Evolutionary conservation across 2,797 vertebrate genomes (phyloP), one percentile per base, ranked within the genome.

Genomic region (Helicolenus hilgendorfi): DNA sequence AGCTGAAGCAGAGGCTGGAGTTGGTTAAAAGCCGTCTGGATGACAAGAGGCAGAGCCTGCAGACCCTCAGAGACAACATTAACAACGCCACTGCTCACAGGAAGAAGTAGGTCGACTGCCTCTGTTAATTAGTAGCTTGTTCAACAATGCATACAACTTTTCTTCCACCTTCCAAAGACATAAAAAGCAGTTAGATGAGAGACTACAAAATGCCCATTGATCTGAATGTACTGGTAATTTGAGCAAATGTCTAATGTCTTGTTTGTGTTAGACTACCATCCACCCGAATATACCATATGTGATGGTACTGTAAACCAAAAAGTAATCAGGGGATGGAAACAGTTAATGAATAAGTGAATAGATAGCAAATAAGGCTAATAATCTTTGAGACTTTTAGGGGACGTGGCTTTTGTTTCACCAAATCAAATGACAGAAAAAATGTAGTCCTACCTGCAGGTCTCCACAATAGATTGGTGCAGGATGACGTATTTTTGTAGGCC

Each of bases 1-100:
- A 87, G 87, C 91, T 96, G 79, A 86, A 94, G 93, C 84, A 96
- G 77, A 93, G 91, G 89, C 91, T 96, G 65, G 85, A 96, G 75
- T 11, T 89, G 84, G 94, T 94, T 13, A 87, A 94, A 83, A 70
- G 87, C 77, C 89, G 88, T 91, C 75, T 97, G 41, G 85, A 85
- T 11, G 96, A 97, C 86, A 97, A 96, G 91, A 96, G 84, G 49
- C 88, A 95, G 86, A 93, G 87, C 18, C 86, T 92, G 62, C 83
- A 92, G 87, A 82, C 72, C 18, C 95, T 97, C 68, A 75, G 82
- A 60, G 94, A 93, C 73, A 91, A 86, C 79, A 89, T 88, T 7
- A 95, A 93, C 95, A 93, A 90, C 67, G 77, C 62, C 11, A 86
- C 89, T 75, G 77, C 92, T 92, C 95, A 97, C 71, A 95, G 81